A percentile compares a stretch with the other conserved stretches of the same genome.
Conservation (phyloP, 2,113 vertebrate species). For the Dascyllus trimaculatus region DNA sequence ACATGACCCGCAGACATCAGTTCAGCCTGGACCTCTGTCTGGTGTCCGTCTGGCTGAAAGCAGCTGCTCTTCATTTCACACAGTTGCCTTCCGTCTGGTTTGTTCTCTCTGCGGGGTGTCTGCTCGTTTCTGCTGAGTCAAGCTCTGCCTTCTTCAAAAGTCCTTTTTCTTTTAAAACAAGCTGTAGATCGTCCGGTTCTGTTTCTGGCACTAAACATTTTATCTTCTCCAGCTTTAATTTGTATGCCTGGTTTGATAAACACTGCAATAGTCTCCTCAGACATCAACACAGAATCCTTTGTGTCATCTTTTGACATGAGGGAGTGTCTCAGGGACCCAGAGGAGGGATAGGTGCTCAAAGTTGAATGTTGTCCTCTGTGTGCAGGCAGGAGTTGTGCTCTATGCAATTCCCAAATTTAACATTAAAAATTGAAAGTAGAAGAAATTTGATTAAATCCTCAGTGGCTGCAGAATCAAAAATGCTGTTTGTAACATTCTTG, state of each 20-base stretch:
- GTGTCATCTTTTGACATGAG: not conserved
- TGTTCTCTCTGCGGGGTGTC: not conserved
- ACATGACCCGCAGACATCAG: slow-evolving; percentile 19
- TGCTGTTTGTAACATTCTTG: not conserved
- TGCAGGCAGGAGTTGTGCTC: not conserved
- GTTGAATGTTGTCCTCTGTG: too few species aligned
- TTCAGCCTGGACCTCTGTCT: not conserved
- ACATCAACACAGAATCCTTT: too few species aligned
- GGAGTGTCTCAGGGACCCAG: not conserved
- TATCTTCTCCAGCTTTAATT: not conserved
- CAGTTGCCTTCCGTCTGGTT: not conserved
- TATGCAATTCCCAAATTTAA: not conserved
- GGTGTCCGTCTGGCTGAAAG: not conserved
- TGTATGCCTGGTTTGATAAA: not conserved
- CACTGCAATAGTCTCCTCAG: not conserved
- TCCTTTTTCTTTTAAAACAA: not conserved
- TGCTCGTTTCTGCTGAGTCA: slow-evolving; percentile 62
- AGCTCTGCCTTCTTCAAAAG: slow-evolving; percentile 5
- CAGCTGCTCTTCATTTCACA: not conserved
- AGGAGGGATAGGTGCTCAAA: not conserved
- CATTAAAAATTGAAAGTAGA: not conserved
- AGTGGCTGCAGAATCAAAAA: not conserved
- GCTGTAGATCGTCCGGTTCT: not conserved
- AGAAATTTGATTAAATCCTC: not conserved
- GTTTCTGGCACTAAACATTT: not conserved